phyloP scores from a whole-genome alignment of 2,113 vertebrate species.

The Ovis canadensis region DNA sequence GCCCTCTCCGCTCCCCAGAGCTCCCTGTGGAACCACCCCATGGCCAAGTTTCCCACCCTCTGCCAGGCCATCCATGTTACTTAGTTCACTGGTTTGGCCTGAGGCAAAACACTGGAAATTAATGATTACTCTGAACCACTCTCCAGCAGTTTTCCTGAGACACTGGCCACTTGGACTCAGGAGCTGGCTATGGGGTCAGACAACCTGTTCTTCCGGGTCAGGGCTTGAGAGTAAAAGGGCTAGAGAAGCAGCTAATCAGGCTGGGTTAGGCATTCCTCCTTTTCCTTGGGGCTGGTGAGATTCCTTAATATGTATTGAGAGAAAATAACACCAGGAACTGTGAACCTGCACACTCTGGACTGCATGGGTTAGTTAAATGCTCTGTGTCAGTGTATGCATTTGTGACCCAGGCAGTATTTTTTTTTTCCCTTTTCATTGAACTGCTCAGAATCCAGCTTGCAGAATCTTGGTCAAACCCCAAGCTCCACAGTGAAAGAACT shows the following conservation, averaged over 20 bases:
- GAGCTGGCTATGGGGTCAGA: neutral
- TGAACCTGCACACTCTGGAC: neutral
- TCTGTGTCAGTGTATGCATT: neutral
- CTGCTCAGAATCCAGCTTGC: neutral
- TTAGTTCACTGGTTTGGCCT: neutral
- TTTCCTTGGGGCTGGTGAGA: neutral
- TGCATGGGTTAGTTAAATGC: neutral
- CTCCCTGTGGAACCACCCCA: neutral
- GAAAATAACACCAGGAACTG: neutral
- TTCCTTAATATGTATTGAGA: neutral
- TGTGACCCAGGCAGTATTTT: neutral
- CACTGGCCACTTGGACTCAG: neutral
- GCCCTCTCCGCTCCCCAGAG: accelerated
- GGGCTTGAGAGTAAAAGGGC: neutral
- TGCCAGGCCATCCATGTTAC: neutral
- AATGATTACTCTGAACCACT: conserved; percentile 9
- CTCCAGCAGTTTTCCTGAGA: neutral
- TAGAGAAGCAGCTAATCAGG: neutral
- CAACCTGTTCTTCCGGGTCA: neutral
- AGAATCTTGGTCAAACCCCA: neutral
- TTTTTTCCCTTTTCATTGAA: neutral
- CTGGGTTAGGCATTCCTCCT: neutral
- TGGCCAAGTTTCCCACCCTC: neutral
- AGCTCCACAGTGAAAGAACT: neutral
- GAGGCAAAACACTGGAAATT: neutral